Conservation (phyloP, 2,797 vertebrate species). For the Enteromius viviparus region DNA sequence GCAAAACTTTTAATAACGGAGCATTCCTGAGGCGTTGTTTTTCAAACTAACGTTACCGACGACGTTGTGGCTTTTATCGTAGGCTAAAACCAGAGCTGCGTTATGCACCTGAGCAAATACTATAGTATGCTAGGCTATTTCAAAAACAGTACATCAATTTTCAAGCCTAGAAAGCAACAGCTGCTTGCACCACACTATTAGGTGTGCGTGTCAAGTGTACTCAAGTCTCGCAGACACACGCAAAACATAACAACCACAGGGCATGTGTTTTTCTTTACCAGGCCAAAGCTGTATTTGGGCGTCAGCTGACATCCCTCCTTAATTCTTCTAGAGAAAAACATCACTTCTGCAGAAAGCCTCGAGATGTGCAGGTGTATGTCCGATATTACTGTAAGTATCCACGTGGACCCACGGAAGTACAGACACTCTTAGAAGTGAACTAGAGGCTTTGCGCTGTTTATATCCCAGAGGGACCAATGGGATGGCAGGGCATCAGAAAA, state of each 20-base stretch:
- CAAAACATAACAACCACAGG: conserved; percentile 16
- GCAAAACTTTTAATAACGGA: background rate
- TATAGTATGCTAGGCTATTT: background rate
- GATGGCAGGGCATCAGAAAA: conserved; percentile 12
- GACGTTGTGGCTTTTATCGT: too few species aligned
- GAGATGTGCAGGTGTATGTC: background rate
- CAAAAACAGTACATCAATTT: background rate
- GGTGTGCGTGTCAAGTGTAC: background rate
- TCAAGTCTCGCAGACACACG: conserved; percentile 6
- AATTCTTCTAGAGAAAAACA: conserved; percentile 74
- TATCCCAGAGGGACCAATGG: conserved; percentile 51
- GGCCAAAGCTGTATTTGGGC: conserved; percentile 72
- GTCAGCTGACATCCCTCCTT: conserved; percentile 76
- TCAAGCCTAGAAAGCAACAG: conserved; percentile 9
- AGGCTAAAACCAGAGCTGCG: background rate
- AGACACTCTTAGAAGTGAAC: conserved; percentile 20
- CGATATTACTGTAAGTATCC: background rate
- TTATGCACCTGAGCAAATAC: background rate
- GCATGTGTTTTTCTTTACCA: conserved; percentile 20
- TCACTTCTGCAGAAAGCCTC: conserved; percentile 14
- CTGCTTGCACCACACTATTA: background rate
- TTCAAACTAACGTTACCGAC: background rate
- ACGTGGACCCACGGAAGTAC: background rate
- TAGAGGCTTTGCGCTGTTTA: conserved; percentile 36
- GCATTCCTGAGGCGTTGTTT: background rate